Conservation (phyloP, 2,888 invertebrate species). For the Stenodera caucasica region DNA sequence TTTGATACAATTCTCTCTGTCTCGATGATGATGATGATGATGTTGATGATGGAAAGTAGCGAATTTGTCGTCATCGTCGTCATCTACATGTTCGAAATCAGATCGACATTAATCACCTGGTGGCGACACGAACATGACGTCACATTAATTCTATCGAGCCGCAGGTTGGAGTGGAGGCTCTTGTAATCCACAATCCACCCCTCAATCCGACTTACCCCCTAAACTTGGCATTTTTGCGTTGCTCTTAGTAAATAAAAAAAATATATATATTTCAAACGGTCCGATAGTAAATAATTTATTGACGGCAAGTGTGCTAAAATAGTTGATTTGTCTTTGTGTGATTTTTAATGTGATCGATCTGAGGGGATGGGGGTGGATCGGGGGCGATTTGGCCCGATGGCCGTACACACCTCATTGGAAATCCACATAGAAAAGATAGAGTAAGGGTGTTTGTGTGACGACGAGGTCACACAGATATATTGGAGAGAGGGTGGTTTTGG, state of each 20-base stretch:
- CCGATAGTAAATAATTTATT: no score
- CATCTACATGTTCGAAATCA: neutral
- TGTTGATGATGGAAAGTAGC: neutral
- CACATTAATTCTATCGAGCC: constrained; percentile 38
- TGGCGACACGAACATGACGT: constrained; percentile 47
- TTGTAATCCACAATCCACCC: constrained; percentile 22
- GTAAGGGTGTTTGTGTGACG: constrained; percentile 9
- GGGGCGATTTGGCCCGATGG: no score
- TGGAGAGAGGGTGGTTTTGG: constrained; percentile 7
- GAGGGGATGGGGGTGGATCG: no score
- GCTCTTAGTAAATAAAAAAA: no score
- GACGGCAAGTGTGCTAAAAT: no score
- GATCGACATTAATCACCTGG: constrained; percentile 48
- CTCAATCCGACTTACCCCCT: constrained; percentile 15
- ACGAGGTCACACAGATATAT: constrained; percentile 7
- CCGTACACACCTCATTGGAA: neutral
- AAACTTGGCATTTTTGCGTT: constrained; percentile 30
- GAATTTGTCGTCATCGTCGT: neutral
- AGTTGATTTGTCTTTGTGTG: neutral
- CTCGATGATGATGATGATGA: neutral
- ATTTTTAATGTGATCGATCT: neutral
- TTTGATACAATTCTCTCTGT: no score
- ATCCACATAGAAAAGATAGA: constrained; percentile 5
- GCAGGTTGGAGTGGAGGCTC: constrained; percentile 29
- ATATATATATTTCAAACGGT: no score